phyloP scores from a whole-genome alignment of 35 echinoderm and acorn worm species.

The Anneissia japonica region DNA sequence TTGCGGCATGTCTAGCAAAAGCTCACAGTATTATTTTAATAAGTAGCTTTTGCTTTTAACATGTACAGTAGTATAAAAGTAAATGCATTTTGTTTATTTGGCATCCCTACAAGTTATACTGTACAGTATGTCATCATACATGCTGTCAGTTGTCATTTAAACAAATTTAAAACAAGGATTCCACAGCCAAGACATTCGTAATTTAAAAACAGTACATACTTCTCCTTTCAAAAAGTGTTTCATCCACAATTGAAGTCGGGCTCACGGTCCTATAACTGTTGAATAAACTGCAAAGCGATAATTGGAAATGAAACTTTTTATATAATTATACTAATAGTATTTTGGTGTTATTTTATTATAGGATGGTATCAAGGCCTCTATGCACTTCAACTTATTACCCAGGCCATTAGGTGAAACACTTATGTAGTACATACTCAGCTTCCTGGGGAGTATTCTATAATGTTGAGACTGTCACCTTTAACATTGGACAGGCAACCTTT shows the following conservation, averaged over 20 bases:
- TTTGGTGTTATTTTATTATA: neutral
- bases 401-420: neutral
- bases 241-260: slow-evolving; percentile 67
- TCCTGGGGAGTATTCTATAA: neutral
- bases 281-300: slow-evolving; percentile 46
- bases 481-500: slow-evolving; percentile 71
- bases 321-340: neutral
- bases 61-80: too few species aligned
- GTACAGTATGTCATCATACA: too few species aligned
- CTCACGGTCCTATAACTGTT: slow-evolving; percentile 75
- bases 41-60: too few species aligned
- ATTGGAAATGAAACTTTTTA: neutral
- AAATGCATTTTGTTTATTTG: too few species aligned
- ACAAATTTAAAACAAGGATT: too few species aligned
- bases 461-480: slow-evolving; percentile 58
- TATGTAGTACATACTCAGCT: neutral
- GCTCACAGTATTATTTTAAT: too few species aligned
- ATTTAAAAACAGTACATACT: slow-evolving; percentile 33
- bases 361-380: neutral
- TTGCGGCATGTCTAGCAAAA: too few species aligned
- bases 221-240: slow-evolving; percentile 52
- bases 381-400: neutral
- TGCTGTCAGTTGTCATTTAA: too few species aligned
- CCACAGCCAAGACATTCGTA: too few species aligned
- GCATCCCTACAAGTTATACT: too few species aligned